phyloP scores from a whole-genome alignment of 2,797 vertebrate genomes.

The Dicrostonyx torquatus region DNA sequence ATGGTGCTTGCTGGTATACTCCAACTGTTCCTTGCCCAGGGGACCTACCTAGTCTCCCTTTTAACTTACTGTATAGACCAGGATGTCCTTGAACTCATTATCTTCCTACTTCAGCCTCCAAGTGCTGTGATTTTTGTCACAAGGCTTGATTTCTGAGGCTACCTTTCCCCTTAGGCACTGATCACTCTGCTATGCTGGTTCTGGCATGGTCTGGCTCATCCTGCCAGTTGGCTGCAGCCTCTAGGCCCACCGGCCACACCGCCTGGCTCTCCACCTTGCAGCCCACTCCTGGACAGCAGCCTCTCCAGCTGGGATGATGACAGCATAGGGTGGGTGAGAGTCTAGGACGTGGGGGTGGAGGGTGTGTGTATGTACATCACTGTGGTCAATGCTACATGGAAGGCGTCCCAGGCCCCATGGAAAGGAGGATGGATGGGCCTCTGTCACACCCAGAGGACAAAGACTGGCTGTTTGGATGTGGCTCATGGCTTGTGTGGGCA shows the following conservation, averaged over 20 bases:
- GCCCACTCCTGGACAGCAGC: conserved; percentile 81
- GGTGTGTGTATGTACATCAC: neutral
- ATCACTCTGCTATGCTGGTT: conserved; percentile 79
- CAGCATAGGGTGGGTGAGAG: conserved; percentile 70
- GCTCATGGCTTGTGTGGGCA: neutral
- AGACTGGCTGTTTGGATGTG: neutral
- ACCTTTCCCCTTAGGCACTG: conserved; percentile 58
- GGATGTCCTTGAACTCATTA: neutral
- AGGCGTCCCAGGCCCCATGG: neutral
- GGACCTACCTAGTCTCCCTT: neutral
- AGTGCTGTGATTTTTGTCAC: neutral
- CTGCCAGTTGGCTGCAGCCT: conserved; percentile 80
- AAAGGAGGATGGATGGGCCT: neutral
- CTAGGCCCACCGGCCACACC: conserved; percentile 86
- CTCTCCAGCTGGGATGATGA: conserved; percentile 85
- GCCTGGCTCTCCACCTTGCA: conserved; percentile 84
- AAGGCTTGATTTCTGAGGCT: neutral
- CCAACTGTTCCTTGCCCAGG: neutral
- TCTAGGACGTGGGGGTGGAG: rapidly evolving
- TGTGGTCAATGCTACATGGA: neutral
- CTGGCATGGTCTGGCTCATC: conserved; percentile 77
- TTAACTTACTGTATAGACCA: neutral
- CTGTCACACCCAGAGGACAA: neutral
- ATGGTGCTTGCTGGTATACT: rapidly evolving
- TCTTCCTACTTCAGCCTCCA: neutral